Evolutionary conservation across 2,797 vertebrate species (phyloP), one percentile per base, ranked within the genome.

Genomic region (Arctocebus calabarensis): DNA sequence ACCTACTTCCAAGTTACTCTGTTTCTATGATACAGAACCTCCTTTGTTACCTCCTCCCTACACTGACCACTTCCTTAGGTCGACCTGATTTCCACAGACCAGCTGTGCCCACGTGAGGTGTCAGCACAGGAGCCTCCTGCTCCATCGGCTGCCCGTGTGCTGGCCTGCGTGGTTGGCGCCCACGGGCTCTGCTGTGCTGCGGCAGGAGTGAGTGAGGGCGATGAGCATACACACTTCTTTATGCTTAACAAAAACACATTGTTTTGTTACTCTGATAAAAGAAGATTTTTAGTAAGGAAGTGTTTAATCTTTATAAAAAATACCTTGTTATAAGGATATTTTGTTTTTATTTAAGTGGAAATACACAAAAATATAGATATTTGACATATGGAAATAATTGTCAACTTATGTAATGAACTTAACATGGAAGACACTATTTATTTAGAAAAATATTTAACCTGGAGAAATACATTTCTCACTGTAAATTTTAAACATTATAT

Each of bases 321-420:
- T 95, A 1, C 64, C 73, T 91, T 93, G 22, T 84, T 40, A 55
- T 48, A 45, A 79, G 29, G 61, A 52, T 79, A 57, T 61, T 96
- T 94, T 86, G 37, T 66, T 82, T 94, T 91, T 52, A 83, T 62
- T n/a, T 20, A 75, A 43, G 29, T 92, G 48, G 37, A 55, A 71
- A 71, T 61, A 73, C 27, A 8, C 82, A 37, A 3, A 89, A 43
- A 25, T 88, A 12, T 57, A 90, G 29, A 37, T 62, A 75, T 78
- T 97, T 96, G 93, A 74, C 92, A 73, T 84, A 94, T 90, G 52
- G 29, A 93, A 94, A 71, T 91, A 88, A 85, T 88, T 59, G 7
- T 37, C 43, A 91, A 23, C n/a, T 73, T 73, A 32, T 77, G 43
- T 94, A 81, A 62, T 86, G 40, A 84, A 22, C 17, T 3, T 77